Percentiles rank a stretch among this genome's conserved stretches.
phyloP scores from a whole-genome alignment of 2,888 invertebrate species.

The Scaptomyza polygonia region DNA sequence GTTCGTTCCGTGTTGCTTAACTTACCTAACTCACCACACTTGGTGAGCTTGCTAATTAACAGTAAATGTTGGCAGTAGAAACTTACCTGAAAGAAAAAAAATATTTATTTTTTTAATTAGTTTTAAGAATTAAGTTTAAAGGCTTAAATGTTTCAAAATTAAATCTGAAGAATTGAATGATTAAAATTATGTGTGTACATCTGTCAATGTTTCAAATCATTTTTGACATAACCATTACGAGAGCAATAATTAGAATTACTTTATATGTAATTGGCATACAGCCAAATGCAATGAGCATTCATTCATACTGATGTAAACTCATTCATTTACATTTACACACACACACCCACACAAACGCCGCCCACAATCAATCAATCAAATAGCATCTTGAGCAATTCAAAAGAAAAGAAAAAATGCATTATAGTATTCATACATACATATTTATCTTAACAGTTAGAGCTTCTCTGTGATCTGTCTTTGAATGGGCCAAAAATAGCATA shows the following conservation, averaged over 20 bases:
- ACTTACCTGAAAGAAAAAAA: constrained; percentile 59
- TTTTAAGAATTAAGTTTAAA: too few species aligned
- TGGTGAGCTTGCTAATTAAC: background rate
- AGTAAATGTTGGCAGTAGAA: background rate
- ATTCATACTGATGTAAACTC: constrained; percentile 42
- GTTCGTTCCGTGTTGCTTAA: too few species aligned
- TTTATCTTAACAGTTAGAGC: constrained; percentile 44
- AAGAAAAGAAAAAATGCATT: too few species aligned
- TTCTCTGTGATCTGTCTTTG: background rate
- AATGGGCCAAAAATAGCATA: constrained; percentile 36
- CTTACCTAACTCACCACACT: too few species aligned
- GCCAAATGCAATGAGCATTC: constrained; percentile 45
- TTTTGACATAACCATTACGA: constrained; percentile 10
- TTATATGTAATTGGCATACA: constrained; percentile 28
- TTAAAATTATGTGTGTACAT: background rate
- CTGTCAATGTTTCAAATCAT: too few species aligned
- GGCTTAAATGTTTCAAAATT: background rate
- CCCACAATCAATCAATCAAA: constrained; percentile 65
- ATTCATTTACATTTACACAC: constrained; percentile 36
- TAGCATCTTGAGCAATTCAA: constrained; percentile 18
- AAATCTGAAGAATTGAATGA: background rate
- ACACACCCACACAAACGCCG: background rate
- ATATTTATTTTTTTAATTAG: background rate
- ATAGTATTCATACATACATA: background rate
- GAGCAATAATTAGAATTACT: background rate